phyloP scores from a whole-genome alignment of 92 coral and sea anemone species.

The Actinostola sp. region DNA sequence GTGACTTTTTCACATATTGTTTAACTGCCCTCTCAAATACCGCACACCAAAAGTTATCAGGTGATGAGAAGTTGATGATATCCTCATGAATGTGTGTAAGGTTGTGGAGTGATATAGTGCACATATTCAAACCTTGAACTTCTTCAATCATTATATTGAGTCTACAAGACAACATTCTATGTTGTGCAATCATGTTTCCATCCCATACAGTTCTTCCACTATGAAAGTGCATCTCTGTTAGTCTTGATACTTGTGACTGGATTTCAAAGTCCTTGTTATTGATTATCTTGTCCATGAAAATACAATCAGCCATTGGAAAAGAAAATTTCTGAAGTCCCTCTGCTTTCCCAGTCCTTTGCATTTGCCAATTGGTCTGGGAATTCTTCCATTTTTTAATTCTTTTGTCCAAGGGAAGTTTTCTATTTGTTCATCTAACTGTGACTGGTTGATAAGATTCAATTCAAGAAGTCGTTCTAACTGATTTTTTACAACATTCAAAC shows the following conservation, averaged over 20 bases:
- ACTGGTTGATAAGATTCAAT: conserved; percentile 34
- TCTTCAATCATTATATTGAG: conserved; percentile 67
- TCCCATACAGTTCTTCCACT: conserved; percentile 63
- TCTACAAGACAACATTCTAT: conserved; percentile 53
- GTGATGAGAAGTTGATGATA: conserved; percentile 52
- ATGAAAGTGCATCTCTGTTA: conserved; percentile 44
- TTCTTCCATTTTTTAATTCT: conserved; percentile 53
- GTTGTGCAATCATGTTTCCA: conserved; percentile 38
- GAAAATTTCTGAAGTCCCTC: conserved; percentile 43
- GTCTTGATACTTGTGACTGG: conserved; percentile 33
- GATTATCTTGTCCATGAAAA: conserved; percentile 25
- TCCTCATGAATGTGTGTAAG: conserved; percentile 66
- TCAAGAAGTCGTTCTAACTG: conserved; percentile 52
- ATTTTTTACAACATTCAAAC: conserved; percentile 48
- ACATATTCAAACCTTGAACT: conserved; percentile 70
- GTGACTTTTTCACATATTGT: conserved; percentile 62
- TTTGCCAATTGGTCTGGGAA: conserved; percentile 51
- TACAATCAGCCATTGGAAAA: conserved; percentile 56
- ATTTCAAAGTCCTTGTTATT: conserved; percentile 41
- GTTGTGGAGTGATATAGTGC: conserved; percentile 79
- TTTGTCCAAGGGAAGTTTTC: conserved; percentile 53
- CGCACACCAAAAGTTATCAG: conserved; percentile 84
- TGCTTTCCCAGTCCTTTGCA: conserved; percentile 57
- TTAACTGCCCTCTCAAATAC: conserved; percentile 76
- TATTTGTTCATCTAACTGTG: conserved; percentile 35